Evolutionary conservation across 2,113 vertebrate genomes (phyloP).

Genomic region (Oreotrochilus melanogaster): DNA sequence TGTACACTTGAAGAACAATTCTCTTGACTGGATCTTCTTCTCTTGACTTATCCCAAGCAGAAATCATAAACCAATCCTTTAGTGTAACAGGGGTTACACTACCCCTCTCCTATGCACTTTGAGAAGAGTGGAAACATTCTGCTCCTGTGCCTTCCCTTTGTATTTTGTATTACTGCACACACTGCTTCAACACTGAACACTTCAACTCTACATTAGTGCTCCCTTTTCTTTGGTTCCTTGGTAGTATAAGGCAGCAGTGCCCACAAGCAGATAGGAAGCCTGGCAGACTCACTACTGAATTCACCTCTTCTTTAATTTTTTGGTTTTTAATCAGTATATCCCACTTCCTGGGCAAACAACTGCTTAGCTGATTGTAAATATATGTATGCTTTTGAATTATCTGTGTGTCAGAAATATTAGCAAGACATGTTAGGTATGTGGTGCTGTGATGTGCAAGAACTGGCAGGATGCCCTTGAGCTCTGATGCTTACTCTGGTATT

Average conservation of each 20-base stretch:
- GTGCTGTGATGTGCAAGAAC: background rate
- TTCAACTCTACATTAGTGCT: background rate
- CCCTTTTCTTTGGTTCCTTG: background rate
- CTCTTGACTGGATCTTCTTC: background rate
- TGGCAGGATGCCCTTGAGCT: background rate
- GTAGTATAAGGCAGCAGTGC: background rate
- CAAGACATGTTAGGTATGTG: background rate
- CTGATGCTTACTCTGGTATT: background rate
- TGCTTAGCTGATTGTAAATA: background rate
- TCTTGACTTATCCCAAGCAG: background rate
- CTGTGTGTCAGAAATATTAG: background rate
- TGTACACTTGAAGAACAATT: background rate
- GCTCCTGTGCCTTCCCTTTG: background rate
- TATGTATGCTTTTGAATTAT: background rate
- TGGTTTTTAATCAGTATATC: background rate
- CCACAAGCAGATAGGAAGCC: background rate
- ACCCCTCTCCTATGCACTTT: accelerated
- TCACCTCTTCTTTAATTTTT: accelerated
- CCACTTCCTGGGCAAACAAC: background rate
- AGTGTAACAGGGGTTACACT: accelerated
- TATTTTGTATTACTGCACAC: background rate
- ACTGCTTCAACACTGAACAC: accelerated
- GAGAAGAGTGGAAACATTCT: background rate
- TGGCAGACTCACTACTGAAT: background rate
- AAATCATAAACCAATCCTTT: background rate